These are phyloP conservation scores for Xyrauchen texanus DNA, from an alignment of 2,113 vertebrate genomes.

Conservation along the genomic window DNA sequence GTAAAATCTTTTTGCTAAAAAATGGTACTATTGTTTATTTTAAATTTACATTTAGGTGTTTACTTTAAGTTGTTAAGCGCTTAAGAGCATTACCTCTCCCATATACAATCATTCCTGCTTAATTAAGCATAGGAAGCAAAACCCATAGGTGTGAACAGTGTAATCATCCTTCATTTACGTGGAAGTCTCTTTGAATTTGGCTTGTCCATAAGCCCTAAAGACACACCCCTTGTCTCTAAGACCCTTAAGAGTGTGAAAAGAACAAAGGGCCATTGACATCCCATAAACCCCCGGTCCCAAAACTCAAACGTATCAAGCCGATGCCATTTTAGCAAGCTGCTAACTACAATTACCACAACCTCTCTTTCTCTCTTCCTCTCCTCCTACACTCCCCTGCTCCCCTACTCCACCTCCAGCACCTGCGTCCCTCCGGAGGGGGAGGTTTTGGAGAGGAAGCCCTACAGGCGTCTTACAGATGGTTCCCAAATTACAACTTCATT, in stretches of 20 bases:
- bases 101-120: conserved; percentile 33
- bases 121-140: conserved; percentile 24
- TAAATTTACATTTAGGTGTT: too few relatives aligned
- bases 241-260: conserved; percentile 32
- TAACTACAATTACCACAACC: conserved; percentile 12
- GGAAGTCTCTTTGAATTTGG: conserved; percentile 50
- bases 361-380: conserved; percentile 36
- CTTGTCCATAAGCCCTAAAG: conserved; percentile 13
- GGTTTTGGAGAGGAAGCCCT: conserved; percentile 75
- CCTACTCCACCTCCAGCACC: conserved; percentile 51
- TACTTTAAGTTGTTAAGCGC: too few relatives aligned
- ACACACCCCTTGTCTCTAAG: conserved; percentile 1
- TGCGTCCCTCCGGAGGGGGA: conserved; percentile 68
- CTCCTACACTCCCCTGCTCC: conserved; percentile 49
- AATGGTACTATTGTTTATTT: too few relatives aligned
- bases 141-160: conserved; percentile 25
- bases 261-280: conserved; percentile 34
- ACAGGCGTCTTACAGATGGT: conserved; percentile 77
- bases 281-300: conserved; percentile 2
- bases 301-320: not conserved
- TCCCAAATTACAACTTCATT: conserved; percentile 79
- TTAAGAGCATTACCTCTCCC: conserved; percentile 31
- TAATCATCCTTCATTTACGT: conserved; percentile 47
- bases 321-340: not conserved
- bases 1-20: too few relatives aligned